Percentiles rank a stretch among this genome's conserved stretches.
These are phyloP conservation scores for Hyphantria cunea DNA, from an alignment of 1,140 invertebrate genomes.

Conservation along the genomic window DNA sequence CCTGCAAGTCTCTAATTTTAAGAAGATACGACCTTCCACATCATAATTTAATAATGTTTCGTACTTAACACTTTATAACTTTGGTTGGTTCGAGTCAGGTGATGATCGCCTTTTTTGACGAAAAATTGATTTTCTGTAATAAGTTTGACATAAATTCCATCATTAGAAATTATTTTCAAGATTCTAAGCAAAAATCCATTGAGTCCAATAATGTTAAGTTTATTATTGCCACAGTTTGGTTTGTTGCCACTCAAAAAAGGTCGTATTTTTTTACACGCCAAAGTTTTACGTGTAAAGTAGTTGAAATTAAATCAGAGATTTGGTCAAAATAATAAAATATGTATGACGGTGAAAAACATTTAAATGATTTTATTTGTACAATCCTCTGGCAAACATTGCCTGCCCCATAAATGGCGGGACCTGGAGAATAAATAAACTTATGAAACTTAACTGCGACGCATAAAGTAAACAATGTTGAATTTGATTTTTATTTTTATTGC, in stretches of 20 bases:
- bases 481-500: conserved; percentile 64
- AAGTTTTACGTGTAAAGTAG: neutral
- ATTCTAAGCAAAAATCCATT: neutral
- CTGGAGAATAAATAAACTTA: conserved; percentile 10
- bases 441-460: conserved; percentile 25
- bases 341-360: neutral
- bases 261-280: neutral
- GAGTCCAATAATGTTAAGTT: conserved; percentile 11
- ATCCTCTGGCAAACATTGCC: neutral
- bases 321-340: neutral
- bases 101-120: too few relatives aligned
- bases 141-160: too few relatives aligned
- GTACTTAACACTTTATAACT: too few relatives aligned
- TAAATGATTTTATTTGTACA: neutral
- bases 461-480: conserved; percentile 55
- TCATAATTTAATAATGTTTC: too few relatives aligned
- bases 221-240: neutral
- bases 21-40: too few relatives aligned
- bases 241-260: conserved; percentile 5
- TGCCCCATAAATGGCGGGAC: too few relatives aligned
- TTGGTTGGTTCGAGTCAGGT: too few relatives aligned
- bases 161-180: too few relatives aligned
- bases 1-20: too few relatives aligned
- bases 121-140: too few relatives aligned
- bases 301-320: neutral